These are phyloP conservation scores for Asobara japonica DNA, from an alignment of 1,140 invertebrate species.

Conservation along the genomic window DNA sequence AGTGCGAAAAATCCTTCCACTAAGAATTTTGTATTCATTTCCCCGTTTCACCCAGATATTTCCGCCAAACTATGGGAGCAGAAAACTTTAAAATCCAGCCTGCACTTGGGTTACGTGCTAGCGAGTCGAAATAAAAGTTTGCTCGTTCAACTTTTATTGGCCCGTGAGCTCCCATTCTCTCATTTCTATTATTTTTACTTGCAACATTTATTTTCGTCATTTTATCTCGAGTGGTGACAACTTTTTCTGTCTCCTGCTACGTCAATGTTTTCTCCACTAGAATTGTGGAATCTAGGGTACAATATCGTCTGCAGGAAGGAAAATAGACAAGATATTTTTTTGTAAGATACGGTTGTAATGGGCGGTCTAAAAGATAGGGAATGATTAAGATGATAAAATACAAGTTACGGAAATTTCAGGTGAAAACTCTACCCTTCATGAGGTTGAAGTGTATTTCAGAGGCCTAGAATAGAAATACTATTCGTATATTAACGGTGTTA, in stretches of 20 bases:
- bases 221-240: not conserved
- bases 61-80: constrained; percentile 19
- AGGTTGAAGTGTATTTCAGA: no score
- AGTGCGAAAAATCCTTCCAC: not conserved
- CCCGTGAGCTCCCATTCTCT: not conserved
- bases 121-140: constrained; percentile 29
- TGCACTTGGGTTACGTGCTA: not conserved
- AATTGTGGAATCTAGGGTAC: not conserved
- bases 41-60: constrained; percentile 25
- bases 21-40: constrained; percentile 29
- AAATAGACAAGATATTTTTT: no score
- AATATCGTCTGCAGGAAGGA: no score
- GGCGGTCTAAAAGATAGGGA: no score
- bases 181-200: not conserved
- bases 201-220: not conserved
- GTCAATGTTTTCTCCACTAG: not conserved
- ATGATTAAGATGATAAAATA: no score
- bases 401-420: no score
- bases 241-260: not conserved
- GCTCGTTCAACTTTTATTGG: constrained; percentile 29
- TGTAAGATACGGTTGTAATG: no score
- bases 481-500: no score
- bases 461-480: no score
- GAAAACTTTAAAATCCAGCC: constrained; percentile 31
- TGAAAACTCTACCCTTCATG: no score